Conservation (phyloP, 2,113 vertebrate species). For the Tricholaema leucomelas region DNA sequence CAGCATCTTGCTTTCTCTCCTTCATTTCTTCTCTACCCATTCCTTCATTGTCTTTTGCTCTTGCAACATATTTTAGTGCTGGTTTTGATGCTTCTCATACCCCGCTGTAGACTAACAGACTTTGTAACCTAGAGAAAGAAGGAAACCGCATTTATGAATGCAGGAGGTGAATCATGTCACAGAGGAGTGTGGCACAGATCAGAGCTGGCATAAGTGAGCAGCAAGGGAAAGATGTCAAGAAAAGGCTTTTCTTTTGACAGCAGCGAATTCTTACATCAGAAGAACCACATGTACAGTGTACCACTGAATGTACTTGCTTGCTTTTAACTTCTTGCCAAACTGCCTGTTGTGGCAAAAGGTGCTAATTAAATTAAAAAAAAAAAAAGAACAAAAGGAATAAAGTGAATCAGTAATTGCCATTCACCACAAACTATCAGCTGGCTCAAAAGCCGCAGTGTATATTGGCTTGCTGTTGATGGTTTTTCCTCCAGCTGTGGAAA, state of each 20-base stretch:
- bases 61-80: neutral
- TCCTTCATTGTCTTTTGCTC: neutral
- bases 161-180: neutral
- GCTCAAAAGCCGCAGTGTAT: neutral
- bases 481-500: conserved; percentile 39
- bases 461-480: neutral
- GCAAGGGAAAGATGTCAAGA: neutral
- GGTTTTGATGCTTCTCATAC: neutral
- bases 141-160: neutral
- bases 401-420: conserved; percentile 10
- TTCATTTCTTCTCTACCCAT: neutral
- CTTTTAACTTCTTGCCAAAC: conserved; percentile 48
- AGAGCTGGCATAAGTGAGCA: neutral
- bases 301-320: neutral
- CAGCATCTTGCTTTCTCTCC: neutral
- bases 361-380: neutral
- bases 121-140: neutral
- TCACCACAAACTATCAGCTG: neutral
- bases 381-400: neutral
- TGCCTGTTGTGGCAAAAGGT: neutral
- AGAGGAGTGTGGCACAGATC: neutral
- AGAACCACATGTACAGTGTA: neutral
- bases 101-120: neutral
- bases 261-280: conserved; percentile 20
- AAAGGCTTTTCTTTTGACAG: neutral